Evolutionary conservation across 1,140 invertebrate genomes (phyloP), one percentile per base, ranked within the genome.

Genomic region (Aphaenogaster ashmeadi): DNA sequence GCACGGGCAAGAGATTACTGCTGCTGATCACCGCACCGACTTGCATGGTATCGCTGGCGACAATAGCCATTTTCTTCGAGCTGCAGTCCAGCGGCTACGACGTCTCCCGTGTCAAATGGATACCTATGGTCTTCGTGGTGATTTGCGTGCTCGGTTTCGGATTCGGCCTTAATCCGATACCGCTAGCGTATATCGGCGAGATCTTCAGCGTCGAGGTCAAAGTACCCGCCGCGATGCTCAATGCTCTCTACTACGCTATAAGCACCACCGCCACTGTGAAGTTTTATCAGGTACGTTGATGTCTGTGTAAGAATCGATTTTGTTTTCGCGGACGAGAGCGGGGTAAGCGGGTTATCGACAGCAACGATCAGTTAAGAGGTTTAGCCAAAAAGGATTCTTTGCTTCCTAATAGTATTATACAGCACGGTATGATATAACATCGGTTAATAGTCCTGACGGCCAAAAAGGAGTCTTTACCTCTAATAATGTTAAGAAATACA

Each of bases 1-100:
- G 96, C 79, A 96, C 97, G 8, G 98, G 98, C 5, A 96, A 98
- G 87, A 96, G 97, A 79, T 96, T 97, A 15, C 95, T 98, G 5
- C 94, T 99, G 1, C 94, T 98, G 11, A 95, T 97, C 56, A 97
- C 97, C 27, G 96, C 96, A 41, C 93, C 96, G 3, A 94, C 97
- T 7, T 97, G 97, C 97, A 95, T 96, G 18, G 75, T 97, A 36
- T 97, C 96, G 84, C 93, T 97, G 13, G 92, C 96, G 36, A 94
- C 96, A 27, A 91, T 98, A 18, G 97, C 97, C 2, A 93, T 96
- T 27, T 97, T 96, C 92, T 97, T 97, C 91, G 96, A 97, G 66
- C 91, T 97, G 41, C 95, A 96, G 90, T 90, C 93, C 0, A 88
- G 90, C 56, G 93, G 94, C 11, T 91, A 93, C 38, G 93, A 96